Base-by-base conservation (phyloP, 2,888 invertebrate species). In the Marronus borbonicus region DNA sequence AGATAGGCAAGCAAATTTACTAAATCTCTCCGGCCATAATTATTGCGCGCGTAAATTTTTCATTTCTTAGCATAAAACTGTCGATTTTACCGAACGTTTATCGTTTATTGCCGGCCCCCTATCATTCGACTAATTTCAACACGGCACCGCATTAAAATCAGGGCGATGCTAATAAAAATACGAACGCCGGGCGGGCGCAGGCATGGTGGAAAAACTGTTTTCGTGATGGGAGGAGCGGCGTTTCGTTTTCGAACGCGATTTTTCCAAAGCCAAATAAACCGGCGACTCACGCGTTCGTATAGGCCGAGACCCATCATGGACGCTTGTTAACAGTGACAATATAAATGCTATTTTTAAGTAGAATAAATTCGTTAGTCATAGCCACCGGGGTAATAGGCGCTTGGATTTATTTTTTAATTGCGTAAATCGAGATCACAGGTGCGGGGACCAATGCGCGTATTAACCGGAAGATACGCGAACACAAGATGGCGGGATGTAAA, bases 341-440 rank as follows among this genome's bases (percentile, higher is more conserved):
- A 69, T 69, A 69, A 69, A 69, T 69, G 68, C 50, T 69, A 50
- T 69, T 69, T 24, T 69, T 69, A 69, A 69, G 68, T 28, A 8
- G 28, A 20, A 49, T 50, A 50, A 69, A 69, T 69, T 69, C 50
- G 68, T 69, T 69, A 69, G 68, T 69, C 68, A 69, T 50, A 66
- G 66, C 44, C 66, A 17, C 10, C 44, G 44, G 66, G 36, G 10
- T 66, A 66, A 69, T 69, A 69, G 68, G 68, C 50, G 39, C 2
- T n/a, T 0, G 14, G 50, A 69, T 69, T 69, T 69, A 50, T 69
- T 69, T 69, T 69, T 50, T 69, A 69, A 69, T 50, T 69, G 68
- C 68, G 68, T 20, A 69, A 69, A 69, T 50, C 68, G 49, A 50
- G 68, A 66, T 69, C 68, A 28, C 68, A 69, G 68, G 68, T 69